Evolutionary conservation across 2,797 vertebrate genomes (phyloP).

Genomic region (Gobio occitaniae): DNA sequence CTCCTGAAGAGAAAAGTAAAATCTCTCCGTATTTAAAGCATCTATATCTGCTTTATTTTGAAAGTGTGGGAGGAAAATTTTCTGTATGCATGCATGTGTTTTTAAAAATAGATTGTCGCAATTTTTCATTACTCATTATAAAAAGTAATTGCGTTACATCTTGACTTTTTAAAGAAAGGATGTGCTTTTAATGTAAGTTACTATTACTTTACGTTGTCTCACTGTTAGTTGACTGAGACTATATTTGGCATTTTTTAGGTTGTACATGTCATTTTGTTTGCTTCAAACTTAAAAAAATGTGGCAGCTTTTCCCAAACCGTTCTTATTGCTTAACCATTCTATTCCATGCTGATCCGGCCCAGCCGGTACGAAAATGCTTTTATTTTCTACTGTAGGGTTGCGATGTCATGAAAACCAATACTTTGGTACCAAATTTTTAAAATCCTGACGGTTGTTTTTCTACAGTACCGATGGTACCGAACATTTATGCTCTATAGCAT

Average conservation of each 20-base stretch:
- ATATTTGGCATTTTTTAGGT: background rate
- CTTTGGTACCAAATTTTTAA: too few species aligned
- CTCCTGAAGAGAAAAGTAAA: constrained; percentile 54
- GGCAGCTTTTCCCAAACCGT: too few species aligned
- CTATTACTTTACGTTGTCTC: background rate
- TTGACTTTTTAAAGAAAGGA: background rate
- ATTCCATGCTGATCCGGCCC: too few species aligned
- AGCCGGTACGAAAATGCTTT: too few species aligned
- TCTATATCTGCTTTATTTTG: constrained; percentile 8
- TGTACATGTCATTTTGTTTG: background rate
- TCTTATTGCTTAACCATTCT: too few species aligned
- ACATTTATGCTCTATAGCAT: too few species aligned
- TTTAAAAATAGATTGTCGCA: background rate
- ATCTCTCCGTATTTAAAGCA: constrained; percentile 5
- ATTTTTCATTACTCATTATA: background rate
- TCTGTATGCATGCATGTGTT: background rate
- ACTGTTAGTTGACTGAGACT: background rate
- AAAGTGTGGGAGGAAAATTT: constrained; percentile 8
- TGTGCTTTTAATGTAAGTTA: background rate
- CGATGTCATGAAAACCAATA: too few species aligned
- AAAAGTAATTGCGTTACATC: background rate
- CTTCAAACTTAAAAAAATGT: too few species aligned
- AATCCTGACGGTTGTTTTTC: too few species aligned
- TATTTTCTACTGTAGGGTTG: too few species aligned
- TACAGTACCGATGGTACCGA: too few species aligned